These are phyloP conservation scores for Meles meles DNA, from an alignment of 2,113 vertebrate species.

Conservation along the genomic window DNA sequence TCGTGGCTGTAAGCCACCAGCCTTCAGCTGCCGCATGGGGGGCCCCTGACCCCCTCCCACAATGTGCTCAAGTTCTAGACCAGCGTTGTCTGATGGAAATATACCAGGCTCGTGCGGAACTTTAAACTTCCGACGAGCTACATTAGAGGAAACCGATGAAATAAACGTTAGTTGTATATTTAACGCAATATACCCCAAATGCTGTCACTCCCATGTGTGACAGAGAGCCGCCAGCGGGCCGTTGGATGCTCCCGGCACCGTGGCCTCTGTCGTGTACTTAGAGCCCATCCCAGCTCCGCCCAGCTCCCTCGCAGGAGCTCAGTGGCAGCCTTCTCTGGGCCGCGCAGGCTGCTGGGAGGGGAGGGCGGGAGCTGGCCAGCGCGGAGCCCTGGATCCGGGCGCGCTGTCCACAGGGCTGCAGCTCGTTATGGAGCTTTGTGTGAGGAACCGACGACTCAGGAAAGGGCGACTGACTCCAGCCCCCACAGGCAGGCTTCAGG, in stretches of 20 bases:
- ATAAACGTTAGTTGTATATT: background rate
- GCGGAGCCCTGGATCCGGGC: background rate
- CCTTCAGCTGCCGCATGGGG: background rate
- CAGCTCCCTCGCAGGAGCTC: background rate
- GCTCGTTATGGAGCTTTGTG: accelerated
- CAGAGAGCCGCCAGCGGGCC: background rate
- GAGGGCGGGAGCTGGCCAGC: background rate
- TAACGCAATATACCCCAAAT: background rate
- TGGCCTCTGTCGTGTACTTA: accelerated
- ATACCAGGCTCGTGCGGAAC: background rate
- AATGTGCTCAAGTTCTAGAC: background rate
- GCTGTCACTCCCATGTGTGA: background rate
- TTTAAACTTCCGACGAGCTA: background rate
- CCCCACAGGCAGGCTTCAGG: background rate
- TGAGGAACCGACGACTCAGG: background rate
- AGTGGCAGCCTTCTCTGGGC: accelerated
- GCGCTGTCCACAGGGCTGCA: accelerated
- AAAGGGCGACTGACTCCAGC: background rate
- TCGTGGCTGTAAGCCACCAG: accelerated
- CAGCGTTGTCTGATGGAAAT: background rate
- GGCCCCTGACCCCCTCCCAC: background rate
- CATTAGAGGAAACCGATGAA: background rate
- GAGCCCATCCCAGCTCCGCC: no score
- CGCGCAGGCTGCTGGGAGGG: background rate
- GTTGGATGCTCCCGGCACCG: accelerated